phyloP scores from a whole-genome alignment of 35 echinoderm and acorn worm species.

The Chiridota heheva region DNA sequence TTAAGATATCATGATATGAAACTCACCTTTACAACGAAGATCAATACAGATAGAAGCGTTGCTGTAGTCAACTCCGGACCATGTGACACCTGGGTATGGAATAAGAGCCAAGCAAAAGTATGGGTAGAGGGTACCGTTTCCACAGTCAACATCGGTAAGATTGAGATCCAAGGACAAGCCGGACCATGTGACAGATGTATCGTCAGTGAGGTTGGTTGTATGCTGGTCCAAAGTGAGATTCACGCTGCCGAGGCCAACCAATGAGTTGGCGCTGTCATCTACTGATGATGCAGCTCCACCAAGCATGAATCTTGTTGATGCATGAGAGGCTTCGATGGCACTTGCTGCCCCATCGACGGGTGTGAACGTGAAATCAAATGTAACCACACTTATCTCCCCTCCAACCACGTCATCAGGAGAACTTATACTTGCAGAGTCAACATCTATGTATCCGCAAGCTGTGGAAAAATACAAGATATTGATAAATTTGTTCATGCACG shows the following conservation, averaged over 20 bases:
- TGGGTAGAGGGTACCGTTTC: constrained; percentile 33
- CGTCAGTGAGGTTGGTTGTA: constrained; percentile 25
- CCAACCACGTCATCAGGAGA: constrained; percentile 17
- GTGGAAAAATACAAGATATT: too few species aligned
- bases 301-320: neutral
- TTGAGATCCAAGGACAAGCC: neutral
- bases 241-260: neutral
- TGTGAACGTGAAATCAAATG: constrained; percentile 37
- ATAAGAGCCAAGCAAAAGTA: constrained; percentile 37
- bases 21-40: constrained; percentile 48
- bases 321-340: constrained; percentile 5
- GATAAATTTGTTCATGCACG: too few species aligned
- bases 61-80: constrained; percentile 34
- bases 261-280: neutral
- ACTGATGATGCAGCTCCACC: neutral
- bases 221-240: constrained; percentile 7
- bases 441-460: constrained; percentile 37
- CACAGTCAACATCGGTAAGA: constrained; percentile 40
- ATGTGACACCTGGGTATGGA: constrained; percentile 29
- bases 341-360: constrained; percentile 25
- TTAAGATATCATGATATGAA: too few species aligned
- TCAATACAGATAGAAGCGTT: constrained; percentile 21
- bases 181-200: constrained; percentile 36
- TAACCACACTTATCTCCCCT: constrained; percentile 1
- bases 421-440: constrained; percentile 16